phyloP scores from a whole-genome alignment of 2,113 vertebrate species.

The Cochlearius cochlearius region DNA sequence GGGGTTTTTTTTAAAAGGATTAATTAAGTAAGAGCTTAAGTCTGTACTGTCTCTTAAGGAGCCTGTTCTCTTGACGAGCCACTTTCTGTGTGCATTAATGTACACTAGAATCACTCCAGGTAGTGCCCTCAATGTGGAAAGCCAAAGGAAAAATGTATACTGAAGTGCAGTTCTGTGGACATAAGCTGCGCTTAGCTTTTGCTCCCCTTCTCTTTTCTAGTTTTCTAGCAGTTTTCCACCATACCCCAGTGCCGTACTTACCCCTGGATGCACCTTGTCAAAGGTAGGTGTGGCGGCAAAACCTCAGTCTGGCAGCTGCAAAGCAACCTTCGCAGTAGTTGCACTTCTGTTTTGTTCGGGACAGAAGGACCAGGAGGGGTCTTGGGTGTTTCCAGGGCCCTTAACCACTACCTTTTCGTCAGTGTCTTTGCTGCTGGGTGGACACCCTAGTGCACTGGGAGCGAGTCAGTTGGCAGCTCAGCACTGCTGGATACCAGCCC shows the following conservation, averaged over 20 bases:
- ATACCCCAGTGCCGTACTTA: not conserved
- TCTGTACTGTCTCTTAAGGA: not conserved
- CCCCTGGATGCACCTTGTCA: not conserved
- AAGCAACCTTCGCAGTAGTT: not conserved
- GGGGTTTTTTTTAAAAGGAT: not conserved
- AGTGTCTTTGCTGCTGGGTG: not conserved
- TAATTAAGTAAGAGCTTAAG: not conserved
- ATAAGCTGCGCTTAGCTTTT: not conserved
- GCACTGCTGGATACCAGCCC: not conserved
- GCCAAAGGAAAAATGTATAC: not conserved
- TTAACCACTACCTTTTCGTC: not conserved
- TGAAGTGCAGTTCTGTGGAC: not conserved
- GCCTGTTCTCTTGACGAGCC: fast-evolving
- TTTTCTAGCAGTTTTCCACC: not conserved
- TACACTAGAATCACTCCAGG: not conserved
- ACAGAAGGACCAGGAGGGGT: not conserved
- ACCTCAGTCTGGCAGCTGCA: not conserved
- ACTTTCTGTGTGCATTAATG: not conserved
- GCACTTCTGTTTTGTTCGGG: not conserved
- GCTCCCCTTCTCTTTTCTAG: not conserved
- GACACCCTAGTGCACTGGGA: not conserved
- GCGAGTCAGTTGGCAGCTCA: not conserved
- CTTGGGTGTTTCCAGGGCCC: not conserved
- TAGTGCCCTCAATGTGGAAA: not conserved
- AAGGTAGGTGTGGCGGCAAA: not conserved